Base-by-base conservation (phyloP, 2,113 vertebrate genomes). In the Callaeas wilsoni region DNA sequence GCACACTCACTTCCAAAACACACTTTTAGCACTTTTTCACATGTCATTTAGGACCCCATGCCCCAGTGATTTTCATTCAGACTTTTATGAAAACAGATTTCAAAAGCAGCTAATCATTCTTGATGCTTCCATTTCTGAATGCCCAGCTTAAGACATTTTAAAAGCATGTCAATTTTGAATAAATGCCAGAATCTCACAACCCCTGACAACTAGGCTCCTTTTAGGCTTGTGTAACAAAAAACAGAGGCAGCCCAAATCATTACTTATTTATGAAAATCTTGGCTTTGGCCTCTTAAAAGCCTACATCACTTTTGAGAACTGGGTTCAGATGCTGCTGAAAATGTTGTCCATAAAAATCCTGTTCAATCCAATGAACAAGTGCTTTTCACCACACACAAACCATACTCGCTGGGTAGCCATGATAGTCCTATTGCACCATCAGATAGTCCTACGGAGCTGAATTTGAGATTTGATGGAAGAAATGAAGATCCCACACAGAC, bases 241-340 rank as follows among this genome's bases (percentile, higher is more conserved):
- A 90, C 30, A 84, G 79, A 96, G 60, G 75, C 85, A 96, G 82
- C 32, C 84, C 76, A 92, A 96, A 90, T 84, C 87, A 95, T 96
- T 94, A 96, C 33, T 95, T 96, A 96, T 97, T 97, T 86, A 97
- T 91, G 53, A 91, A 90, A 93, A 90, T 80, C 85, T 90, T 96
- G 90, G 75, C 42, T 95, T 93, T 70, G 78, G 87, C 75, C 79
- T 93, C 82, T 83, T 97, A 96, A 97, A 95, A 96, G 93, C 94
- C 93, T 94, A 63, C 87, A 95, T 95, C 93, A 96, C 63, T 96
- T 97, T 94, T 95, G 90, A 95, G 92, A 97, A 93, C 78, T 62
- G 62, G 78, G 87, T 78, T 91, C 56, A 53, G 67, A 90, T 5
- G 4, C 68, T 78, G 73, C 62, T 87, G 83, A 94, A 96, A 87